Conservation (phyloP, 2,888 invertebrate genomes). For the Aporophyla nigra region DNA sequence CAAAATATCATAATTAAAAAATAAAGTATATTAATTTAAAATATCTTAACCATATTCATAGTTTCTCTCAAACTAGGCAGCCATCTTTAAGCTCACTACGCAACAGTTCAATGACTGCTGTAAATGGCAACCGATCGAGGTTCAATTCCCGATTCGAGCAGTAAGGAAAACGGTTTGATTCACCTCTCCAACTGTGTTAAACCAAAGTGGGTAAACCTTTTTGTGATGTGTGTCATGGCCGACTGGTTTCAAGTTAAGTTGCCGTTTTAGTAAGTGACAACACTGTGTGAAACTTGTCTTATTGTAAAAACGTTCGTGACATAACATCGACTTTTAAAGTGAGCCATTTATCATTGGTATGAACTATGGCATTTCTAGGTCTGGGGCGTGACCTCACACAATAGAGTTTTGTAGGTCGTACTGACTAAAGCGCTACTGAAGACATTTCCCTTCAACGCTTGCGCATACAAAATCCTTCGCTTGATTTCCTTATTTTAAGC, state of each 20-base stretch:
- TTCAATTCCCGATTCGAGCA: constrained; percentile 56
- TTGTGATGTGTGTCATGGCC: constrained; percentile 63
- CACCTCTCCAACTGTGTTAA: constrained; percentile 37
- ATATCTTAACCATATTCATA: background rate
- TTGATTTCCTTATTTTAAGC: background rate
- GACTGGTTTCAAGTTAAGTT: constrained; percentile 43
- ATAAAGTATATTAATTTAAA: background rate
- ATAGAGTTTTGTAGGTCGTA: constrained; percentile 7
- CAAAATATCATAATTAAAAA: background rate
- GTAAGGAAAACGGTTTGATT: constrained; percentile 58
- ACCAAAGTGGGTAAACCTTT: constrained; percentile 36
- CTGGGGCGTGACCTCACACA: constrained; percentile 33
- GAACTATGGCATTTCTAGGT: constrained; percentile 32
- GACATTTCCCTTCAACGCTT: background rate
- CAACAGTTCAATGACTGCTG: constrained; percentile 65
- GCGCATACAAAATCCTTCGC: background rate
- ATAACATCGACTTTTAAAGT: constrained; percentile 47
- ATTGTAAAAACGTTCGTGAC: constrained; percentile 43
- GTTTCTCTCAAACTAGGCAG: constrained; percentile 7
- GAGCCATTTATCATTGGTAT: constrained; percentile 29
- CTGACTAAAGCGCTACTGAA: background rate
- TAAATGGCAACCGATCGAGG: constrained; percentile 50
- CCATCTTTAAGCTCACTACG: constrained; percentile 28
- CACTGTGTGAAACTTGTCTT: constrained; percentile 36
- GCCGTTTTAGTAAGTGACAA: constrained; percentile 36